A percentile compares a stretch with the other conserved stretches of the same genome.
phyloP scores from a whole-genome alignment of 2,888 invertebrate genomes.

The Sphecodes monilicornis region DNA sequence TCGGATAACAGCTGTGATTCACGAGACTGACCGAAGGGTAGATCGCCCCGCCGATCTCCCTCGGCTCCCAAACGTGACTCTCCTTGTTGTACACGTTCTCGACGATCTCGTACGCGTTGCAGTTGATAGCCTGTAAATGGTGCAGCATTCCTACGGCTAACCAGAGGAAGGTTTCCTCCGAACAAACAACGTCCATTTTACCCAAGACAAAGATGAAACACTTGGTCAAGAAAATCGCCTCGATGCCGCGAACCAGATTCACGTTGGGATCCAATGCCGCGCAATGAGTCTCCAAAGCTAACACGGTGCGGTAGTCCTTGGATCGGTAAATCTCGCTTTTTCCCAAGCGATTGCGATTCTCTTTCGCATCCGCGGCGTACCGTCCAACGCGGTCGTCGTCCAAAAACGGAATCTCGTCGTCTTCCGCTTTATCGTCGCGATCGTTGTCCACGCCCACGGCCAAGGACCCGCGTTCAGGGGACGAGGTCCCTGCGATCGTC shows the following conservation, averaged over 20 bases:
- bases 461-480: slow-evolving; percentile 20
- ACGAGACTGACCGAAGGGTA: slow-evolving; percentile 84
- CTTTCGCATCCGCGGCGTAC: slow-evolving; percentile 38
- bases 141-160: slow-evolving; percentile 81
- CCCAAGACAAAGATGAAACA: slow-evolving; percentile 78
- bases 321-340: slow-evolving; percentile 71
- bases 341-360: slow-evolving; percentile 28
- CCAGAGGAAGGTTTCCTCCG: slow-evolving; percentile 65
- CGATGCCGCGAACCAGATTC: slow-evolving; percentile 81
- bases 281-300: slow-evolving; percentile 81
- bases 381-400: slow-evolving; percentile 63
- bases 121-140: slow-evolving; percentile 84
- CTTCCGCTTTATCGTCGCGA: slow-evolving; percentile 32
- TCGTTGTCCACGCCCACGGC: not conserved
- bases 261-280: slow-evolving; percentile 75
- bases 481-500: slow-evolving; percentile 70
- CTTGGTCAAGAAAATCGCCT: slow-evolving; percentile 83
- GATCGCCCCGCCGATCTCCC: slow-evolving; percentile 84
- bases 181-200: slow-evolving; percentile 62
- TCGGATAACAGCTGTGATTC: slow-evolving; percentile 85
- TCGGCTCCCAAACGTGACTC: slow-evolving; percentile 77
- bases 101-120: slow-evolving; percentile 85
- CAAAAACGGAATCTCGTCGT: slow-evolving; percentile 27
- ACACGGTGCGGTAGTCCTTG: slow-evolving; percentile 80
- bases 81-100: slow-evolving; percentile 77